phyloP scores from a whole-genome alignment of 2,888 invertebrate genomes.

The Linyphia triangularis region DNA sequence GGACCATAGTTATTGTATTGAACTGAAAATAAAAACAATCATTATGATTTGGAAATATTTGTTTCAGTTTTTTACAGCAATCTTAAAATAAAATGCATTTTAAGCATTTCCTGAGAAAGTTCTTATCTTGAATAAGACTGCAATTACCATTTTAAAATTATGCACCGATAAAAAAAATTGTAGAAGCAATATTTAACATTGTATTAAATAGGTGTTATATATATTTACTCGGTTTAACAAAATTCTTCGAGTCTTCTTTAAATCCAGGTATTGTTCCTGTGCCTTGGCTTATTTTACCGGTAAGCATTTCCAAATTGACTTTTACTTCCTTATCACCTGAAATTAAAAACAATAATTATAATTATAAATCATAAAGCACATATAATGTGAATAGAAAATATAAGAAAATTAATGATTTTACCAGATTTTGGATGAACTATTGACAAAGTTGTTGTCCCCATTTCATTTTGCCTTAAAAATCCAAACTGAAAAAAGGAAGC shows the following conservation, averaged over 20 bases:
- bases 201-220: not conserved
- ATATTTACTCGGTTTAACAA: constrained; percentile 85
- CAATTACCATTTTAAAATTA: not conserved
- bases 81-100: not conserved
- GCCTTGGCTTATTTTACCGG: constrained; percentile 91
- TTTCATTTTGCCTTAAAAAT: constrained; percentile 90
- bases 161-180: not conserved
- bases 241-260: constrained; percentile 92
- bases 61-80: no score
- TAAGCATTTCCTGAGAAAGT: not conserved
- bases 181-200: no score
- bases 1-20: constrained; percentile 96
- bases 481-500: constrained; percentile 84
- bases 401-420: not conserved
- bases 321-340: constrained; percentile 80
- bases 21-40: constrained; percentile 81
- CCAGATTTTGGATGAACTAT: constrained; percentile 85
- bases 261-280: constrained; percentile 88
- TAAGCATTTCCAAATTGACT: constrained; percentile 86
- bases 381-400: not conserved
- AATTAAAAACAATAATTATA: not conserved
- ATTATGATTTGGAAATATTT: no score
- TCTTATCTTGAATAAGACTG: not conserved
- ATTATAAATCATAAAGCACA: not conserved
- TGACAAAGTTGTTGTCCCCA: constrained; percentile 93